Conservation (phyloP, 2,888 invertebrate species). For the Rhamnusium bicolor region DNA sequence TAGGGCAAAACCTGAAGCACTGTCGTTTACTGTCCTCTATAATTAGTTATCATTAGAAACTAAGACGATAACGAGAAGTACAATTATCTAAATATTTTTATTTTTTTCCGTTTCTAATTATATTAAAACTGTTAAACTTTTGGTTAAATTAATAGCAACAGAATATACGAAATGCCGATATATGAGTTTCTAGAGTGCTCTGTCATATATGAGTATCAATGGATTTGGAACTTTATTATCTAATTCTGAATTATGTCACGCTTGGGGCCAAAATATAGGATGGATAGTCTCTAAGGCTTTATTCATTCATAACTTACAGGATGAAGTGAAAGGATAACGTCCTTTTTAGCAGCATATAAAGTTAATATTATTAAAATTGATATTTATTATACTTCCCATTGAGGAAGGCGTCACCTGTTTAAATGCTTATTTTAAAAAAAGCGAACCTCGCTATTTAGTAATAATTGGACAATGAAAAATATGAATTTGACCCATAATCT, state of each 20-base stretch:
- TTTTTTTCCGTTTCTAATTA: too few species aligned
- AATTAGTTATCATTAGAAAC: too few species aligned
- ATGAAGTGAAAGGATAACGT: constrained; percentile 16
- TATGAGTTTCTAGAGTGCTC: constrained; percentile 5
- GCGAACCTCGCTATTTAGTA: too few species aligned
- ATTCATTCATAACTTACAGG: constrained; percentile 22
- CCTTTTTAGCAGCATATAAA: constrained; percentile 2
- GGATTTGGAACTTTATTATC: constrained; percentile 38
- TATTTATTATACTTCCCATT: constrained; percentile 7
- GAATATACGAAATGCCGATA: not conserved
- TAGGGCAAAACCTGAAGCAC: too few species aligned
- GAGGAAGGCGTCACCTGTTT: not conserved
- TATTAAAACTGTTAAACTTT: not conserved
- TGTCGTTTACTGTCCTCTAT: too few species aligned
- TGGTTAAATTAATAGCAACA: not conserved
- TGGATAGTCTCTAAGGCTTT: constrained; percentile 14
- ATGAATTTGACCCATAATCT: too few species aligned
- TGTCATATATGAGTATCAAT: constrained; percentile 31
- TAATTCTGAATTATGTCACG: constrained; percentile 39
- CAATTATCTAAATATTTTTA: too few species aligned
- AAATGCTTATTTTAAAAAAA: not conserved
- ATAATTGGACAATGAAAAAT: too few species aligned
- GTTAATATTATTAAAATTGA: constrained; percentile 7
- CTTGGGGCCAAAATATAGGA: constrained; percentile 27
- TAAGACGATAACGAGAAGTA: too few species aligned